phyloP scores from a whole-genome alignment of 2,888 invertebrate genomes.

The Leptinotarsa peninsularis region DNA sequence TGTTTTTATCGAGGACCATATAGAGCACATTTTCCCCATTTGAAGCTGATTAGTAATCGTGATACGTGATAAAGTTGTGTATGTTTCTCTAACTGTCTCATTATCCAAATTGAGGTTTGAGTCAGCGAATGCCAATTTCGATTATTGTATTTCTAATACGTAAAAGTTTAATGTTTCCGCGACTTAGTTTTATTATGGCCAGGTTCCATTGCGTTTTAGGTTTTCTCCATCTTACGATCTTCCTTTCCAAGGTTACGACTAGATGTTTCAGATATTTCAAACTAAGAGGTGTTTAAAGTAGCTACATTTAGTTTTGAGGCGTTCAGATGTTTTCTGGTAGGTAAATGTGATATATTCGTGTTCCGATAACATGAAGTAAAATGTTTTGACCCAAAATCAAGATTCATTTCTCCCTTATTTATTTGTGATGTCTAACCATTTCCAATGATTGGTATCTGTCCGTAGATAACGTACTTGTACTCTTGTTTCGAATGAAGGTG shows the following conservation, averaged over 20 bases:
- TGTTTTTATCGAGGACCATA: conserved; percentile 8
- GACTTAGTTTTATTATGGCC: neutral
- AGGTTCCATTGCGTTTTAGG: neutral
- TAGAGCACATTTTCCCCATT: conserved; percentile 14
- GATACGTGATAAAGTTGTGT: neutral
- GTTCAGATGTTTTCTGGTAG: no score
- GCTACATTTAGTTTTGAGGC: no score
- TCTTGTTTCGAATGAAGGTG: no score
- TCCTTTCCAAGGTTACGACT: neutral
- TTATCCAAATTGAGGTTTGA: conserved; percentile 14
- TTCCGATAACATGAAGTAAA: no score
- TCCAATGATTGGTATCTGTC: no score
- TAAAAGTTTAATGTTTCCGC: neutral
- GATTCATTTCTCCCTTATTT: no score
- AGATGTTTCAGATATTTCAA: no score
- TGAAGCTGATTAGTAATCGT: conserved; percentile 3
- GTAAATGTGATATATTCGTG: no score
- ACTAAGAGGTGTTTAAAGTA: no score
- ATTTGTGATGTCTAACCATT: no score
- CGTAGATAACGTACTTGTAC: no score
- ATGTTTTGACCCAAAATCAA: no score
- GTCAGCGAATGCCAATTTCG: conserved; percentile 19
- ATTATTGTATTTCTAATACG: conserved; percentile 15
- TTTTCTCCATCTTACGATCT: neutral
- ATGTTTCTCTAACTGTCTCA: conserved; percentile 16